Evolutionary conservation across 2,797 vertebrate species (phyloP).

Genomic region (Gymnoscopelus microlampas): DNA sequence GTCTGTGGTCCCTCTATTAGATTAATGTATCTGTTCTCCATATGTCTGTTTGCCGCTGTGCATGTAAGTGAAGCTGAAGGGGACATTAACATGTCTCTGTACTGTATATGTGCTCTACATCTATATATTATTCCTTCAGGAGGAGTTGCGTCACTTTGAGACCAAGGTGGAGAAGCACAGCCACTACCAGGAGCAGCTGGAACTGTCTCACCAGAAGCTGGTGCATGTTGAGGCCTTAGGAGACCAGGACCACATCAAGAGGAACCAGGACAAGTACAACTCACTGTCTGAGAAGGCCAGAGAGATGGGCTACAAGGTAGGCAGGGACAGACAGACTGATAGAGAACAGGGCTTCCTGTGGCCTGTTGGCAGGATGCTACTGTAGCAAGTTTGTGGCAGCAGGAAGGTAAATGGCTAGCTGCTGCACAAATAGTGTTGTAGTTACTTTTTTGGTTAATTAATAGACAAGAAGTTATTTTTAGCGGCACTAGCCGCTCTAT

Average conservation of each 20-base stretch:
- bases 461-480: no score
- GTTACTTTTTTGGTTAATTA: no score
- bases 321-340: background rate
- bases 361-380: background rate
- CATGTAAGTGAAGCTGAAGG: conserved; percentile 41
- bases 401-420: no score
- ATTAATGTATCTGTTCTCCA: conserved; percentile 24
- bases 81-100: background rate
- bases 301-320: conserved; percentile 95
- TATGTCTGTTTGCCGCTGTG: conserved; percentile 25
- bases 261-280: conserved; percentile 89
- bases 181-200: conserved; percentile 96
- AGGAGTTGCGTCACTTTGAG: conserved; percentile 96
- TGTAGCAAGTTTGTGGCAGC: background rate
- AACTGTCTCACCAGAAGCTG: conserved; percentile 95
- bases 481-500: no score
- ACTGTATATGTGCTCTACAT: background rate
- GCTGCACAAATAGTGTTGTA: no score
- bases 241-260: conserved; percentile 89
- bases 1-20: conserved; percentile 12
- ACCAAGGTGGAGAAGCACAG: conserved; percentile 96
- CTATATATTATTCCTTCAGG: conserved; percentile 77
- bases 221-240: conserved; percentile 88
- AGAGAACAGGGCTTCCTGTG: background rate
- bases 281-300: conserved; percentile 90